Evolutionary conservation across 2,888 invertebrate genomes (phyloP).

Genomic region (Melanostoma mellinum): DNA sequence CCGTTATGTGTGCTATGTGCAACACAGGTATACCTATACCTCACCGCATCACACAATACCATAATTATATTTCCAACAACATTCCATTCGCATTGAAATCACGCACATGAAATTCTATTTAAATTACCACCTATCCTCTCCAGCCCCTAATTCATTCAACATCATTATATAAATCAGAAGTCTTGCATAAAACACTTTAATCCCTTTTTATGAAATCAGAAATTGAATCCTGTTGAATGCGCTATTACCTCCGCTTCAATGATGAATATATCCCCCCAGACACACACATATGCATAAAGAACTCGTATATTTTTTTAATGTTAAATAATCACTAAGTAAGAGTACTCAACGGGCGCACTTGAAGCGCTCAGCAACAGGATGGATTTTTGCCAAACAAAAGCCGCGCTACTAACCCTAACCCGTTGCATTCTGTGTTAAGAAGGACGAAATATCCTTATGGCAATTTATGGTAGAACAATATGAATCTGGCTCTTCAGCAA

Average conservation of each 20-base stretch:
- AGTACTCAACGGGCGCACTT: constrained; percentile 41
- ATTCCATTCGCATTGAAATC: constrained; percentile 54
- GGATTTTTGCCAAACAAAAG: constrained; percentile 71
- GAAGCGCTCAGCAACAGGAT: constrained; percentile 65
- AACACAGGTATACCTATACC: constrained; percentile 3
- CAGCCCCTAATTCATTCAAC: constrained; percentile 16
- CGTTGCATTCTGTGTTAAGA: constrained; percentile 41
- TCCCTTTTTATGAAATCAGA: constrained; percentile 46
- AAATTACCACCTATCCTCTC: background rate
- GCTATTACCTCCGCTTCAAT: constrained; percentile 60
- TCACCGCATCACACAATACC: constrained; percentile 8
- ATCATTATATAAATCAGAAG: constrained; percentile 54
- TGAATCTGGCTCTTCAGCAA: constrained; percentile 53
- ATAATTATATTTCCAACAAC: constrained; percentile 58
- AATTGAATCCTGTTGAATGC: constrained; percentile 67
- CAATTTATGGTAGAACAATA: constrained; percentile 71
- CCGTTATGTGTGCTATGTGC: background rate
- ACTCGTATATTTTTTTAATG: constrained; percentile 57
- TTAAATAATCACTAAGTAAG: constrained; percentile 65
- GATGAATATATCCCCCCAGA: constrained; percentile 24
- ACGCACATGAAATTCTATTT: constrained; percentile 54
- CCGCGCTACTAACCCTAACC: constrained; percentile 46
- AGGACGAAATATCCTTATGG: constrained; percentile 71
- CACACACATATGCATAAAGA: constrained; percentile 39
- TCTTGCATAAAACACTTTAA: constrained; percentile 60